Percentiles rank a stretch among this genome's conserved stretches.
Conservation (phyloP, 2,797 vertebrate species). For the Synaphobranchus kaupii region DNA sequence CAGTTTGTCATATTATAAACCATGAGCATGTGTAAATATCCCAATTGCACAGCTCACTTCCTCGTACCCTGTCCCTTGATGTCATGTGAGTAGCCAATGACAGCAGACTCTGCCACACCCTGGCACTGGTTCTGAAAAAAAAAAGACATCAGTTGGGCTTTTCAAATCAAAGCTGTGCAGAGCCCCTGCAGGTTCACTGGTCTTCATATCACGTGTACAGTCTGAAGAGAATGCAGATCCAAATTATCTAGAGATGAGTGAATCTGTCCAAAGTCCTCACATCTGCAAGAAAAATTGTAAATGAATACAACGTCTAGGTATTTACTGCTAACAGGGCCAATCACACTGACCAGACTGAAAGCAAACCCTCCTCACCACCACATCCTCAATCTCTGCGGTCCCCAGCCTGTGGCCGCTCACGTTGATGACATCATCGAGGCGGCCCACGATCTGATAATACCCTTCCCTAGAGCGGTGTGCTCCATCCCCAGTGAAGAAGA, state of each 20-base stretch:
- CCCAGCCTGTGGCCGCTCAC: constrained; percentile 61
- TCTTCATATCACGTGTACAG: too few species aligned
- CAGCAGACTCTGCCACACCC: constrained; percentile 66
- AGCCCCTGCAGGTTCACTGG: too few species aligned
- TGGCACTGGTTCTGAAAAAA: constrained; percentile 42
- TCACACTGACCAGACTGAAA: not conserved
- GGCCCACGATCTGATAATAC: constrained; percentile 63
- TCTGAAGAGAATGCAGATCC: too few species aligned
- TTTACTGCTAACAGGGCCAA: not conserved
- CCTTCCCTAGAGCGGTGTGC: constrained; percentile 52
- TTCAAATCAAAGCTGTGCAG: not conserved
- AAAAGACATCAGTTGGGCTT: not conserved
- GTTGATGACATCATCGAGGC: constrained; percentile 60
- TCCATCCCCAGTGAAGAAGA: constrained; percentile 63
- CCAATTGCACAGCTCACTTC: not conserved
- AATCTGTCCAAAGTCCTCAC: too few species aligned
- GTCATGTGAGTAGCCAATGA: constrained; percentile 62
- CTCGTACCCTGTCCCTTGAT: constrained; percentile 68
- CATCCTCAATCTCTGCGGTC: constrained; percentile 63
- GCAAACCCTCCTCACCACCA: constrained; percentile 56
- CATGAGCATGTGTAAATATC: not conserved
- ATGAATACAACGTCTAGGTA: not conserved
- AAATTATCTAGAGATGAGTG: too few species aligned
- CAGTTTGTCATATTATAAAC: not conserved
- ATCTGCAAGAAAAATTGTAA: not conserved